Evolutionary conservation across 2,888 invertebrate species (phyloP), one percentile per base, ranked within the genome.

Genomic region (Agriopis aurantiaria): DNA sequence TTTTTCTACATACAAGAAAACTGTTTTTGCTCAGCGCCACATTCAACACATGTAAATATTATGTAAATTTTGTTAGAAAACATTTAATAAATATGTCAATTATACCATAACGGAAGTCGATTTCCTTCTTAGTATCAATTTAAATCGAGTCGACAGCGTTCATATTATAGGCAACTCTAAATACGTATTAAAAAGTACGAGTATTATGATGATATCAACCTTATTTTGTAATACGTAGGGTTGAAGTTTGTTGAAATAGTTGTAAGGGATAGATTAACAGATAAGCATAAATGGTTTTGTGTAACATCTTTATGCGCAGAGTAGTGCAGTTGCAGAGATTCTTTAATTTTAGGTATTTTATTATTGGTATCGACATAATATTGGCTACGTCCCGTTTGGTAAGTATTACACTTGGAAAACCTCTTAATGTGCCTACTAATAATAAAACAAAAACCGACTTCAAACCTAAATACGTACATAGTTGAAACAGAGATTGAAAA

Each of bases 111-210:
- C 72, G 75, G 74, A 76, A 74, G 68, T 65, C 57, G 49, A 70
- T 74, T 74, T 76, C 75, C 75, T 71, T 70, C 69, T 75, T 46
- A 64, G 63, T 71, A 73, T 74, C 71, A 69, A 69, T 68, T 74
- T 75, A 68, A 74, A 71, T 72, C 65, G 60, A 71, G 55, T 58
- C 14, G 62, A 71, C 71, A 49, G 6, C 46, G 60, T 65, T 65
- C 67, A 11, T 55, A 68, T 68, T 57, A 69, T 65, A 56, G 9
- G 23, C 59, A 56, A 57, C 68, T 57, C 55, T 53, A 56, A 56
- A 33, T 60, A 9, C 1, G 17, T 55, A 51, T 48, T 40, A 49
- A 51, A 68, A 67, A 62, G 33, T 14, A 45, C 12, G 6, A 46
- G 14, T 6, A 5, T 1, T 62, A 10, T 46, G 0, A 23, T 41